Evolutionary conservation across 2,113 vertebrate genomes (phyloP), one percentile per base, ranked within the genome.

Genomic region (Zapornia atra): DNA sequence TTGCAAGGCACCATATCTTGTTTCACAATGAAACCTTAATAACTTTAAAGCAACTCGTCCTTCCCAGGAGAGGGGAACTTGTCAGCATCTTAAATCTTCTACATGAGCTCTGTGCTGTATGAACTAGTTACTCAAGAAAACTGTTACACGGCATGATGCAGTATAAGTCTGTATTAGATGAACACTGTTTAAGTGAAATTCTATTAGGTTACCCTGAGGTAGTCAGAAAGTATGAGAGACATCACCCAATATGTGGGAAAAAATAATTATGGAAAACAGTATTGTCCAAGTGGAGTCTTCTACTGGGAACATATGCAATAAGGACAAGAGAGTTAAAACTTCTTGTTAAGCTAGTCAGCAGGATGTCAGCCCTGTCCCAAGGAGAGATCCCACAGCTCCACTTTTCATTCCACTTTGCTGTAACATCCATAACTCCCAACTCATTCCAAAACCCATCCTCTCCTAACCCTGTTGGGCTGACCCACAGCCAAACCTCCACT

Each of bases 371-470:
- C 11, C 26, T 57, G 18, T 20, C 12, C 20, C 11, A 19, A 15
- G 2, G 38, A 1, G 42, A 2, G 3, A 72, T 16, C 9, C 44
- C 9, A 9, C 0, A 1, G 20, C 19, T 64, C 36, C 10, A 8
- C 25, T 71, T 76, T 63, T 68, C 12, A 34, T 68, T 72, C 19
- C 2, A 1, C 79, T 93, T 79, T 76, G 15, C 22, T 60, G 21
- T 26, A 69, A 66, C 11, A 5, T 80, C 17, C 29, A 10, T 20
- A 53, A 51, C 5, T 4, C 2, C 17, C 6, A 25, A 24, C 20
- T 60, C 8, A 9, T 80, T 69, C 59, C 53, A 77, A 80, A 92
- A 19, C 4, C 22, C n/a, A 3, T 54, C 38, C 50, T 90, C 33
- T 64, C 16, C 20, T 75, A 71, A 38, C 25, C 15, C 29, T 54